These are phyloP conservation scores for Brenthis hecate DNA, from an alignment of 2,888 invertebrate species.

Conservation along the genomic window DNA sequence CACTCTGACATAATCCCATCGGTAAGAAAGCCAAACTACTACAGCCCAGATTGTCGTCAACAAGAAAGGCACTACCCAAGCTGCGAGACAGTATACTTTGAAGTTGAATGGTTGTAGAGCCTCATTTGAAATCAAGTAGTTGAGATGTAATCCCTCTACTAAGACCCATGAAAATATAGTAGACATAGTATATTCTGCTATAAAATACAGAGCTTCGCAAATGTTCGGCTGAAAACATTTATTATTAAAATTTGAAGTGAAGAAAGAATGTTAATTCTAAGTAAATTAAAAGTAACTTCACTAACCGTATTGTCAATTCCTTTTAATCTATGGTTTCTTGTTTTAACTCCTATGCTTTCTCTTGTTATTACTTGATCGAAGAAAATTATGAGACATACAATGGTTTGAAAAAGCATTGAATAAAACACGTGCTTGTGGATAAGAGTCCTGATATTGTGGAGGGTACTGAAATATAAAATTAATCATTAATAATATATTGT, in stretches of 20 bases:
- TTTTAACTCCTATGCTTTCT: neutral
- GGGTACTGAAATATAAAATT: neutral
- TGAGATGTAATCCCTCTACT: constrained; percentile 94
- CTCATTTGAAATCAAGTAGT: constrained; percentile 90
- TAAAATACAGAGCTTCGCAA: constrained; percentile 89
- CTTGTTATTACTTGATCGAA: constrained; percentile 5
- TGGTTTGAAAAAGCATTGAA: neutral
- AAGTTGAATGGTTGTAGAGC: constrained; percentile 84
- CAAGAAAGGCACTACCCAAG: constrained; percentile 87
- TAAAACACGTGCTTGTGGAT: constrained; percentile 13
- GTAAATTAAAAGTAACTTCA: neutral
- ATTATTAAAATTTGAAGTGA: neutral
- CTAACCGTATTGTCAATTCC: constrained; percentile 22
- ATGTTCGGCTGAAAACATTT: constrained; percentile 85
- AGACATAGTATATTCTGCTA: constrained; percentile 94
- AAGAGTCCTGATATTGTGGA: constrained; percentile 3
- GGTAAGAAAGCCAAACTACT: neutral
- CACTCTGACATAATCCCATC: constrained; percentile 36
- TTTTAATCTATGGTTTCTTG: neutral
- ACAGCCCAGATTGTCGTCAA: constrained; percentile 81
- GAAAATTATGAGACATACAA: neutral
- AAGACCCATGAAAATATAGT: constrained; percentile 99
- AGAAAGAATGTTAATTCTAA: too few species aligned
- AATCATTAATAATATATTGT: neutral
- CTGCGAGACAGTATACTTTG: constrained; percentile 84